phyloP scores from a whole-genome alignment of 2,113 vertebrate genomes.

The Melanerpes formicivorus region DNA sequence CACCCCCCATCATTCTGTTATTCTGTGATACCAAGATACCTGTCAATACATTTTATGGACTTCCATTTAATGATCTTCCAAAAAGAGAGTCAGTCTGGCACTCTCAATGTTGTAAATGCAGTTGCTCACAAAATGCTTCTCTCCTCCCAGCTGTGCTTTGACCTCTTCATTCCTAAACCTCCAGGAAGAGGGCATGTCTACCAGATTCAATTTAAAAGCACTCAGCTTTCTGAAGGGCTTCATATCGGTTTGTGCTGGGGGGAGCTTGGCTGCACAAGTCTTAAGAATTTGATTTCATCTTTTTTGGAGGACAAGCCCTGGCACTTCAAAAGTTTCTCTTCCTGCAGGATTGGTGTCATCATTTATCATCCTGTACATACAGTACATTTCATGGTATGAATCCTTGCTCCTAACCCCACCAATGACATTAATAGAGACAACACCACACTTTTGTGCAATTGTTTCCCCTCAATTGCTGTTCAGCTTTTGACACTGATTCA shows the following conservation, averaged over 20 bases:
- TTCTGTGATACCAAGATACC: neutral
- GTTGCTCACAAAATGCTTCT: neutral
- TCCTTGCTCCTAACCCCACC: constrained; percentile 7
- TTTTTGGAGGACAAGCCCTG: neutral
- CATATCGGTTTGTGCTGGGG: neutral
- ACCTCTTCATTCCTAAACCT: neutral
- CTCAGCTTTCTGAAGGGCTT: neutral
- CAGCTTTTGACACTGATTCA: neutral
- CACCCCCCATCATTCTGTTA: too few species aligned
- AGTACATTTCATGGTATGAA: neutral
- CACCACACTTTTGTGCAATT: neutral
- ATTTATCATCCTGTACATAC: neutral
- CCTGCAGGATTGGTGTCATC: neutral
- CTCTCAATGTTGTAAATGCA: neutral
- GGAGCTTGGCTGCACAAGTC: neutral
- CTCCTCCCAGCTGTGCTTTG: neutral
- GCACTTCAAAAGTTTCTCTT: neutral
- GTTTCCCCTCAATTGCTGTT: neutral
- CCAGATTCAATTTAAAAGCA: neutral
- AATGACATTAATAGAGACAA: neutral
- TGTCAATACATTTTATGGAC: neutral
- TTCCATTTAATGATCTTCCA: neutral
- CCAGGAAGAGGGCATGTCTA: neutral
- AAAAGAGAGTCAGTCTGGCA: neutral
- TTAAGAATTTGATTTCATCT: constrained; percentile 3